Conservation (phyloP, 2,888 invertebrate species). For the Spisula subtruncata region DNA sequence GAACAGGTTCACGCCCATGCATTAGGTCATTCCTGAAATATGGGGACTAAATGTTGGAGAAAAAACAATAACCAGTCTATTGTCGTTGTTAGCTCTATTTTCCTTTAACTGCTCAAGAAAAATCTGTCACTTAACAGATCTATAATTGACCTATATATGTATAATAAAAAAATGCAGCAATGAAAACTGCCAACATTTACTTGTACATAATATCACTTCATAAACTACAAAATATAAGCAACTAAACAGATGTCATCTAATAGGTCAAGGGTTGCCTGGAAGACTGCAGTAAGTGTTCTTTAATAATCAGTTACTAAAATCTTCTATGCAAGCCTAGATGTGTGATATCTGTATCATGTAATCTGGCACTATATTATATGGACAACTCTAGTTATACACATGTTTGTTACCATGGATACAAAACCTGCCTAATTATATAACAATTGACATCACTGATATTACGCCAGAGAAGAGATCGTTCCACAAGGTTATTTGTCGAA, state of each 20-base stretch:
- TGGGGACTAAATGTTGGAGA: too few relatives aligned
- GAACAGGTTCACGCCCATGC: too few relatives aligned
- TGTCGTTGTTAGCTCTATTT: constrained; percentile 43
- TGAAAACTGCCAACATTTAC: constrained; percentile 21
- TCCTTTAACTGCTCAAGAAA: constrained; percentile 32
- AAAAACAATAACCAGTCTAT: neutral
- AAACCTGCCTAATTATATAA: too few relatives aligned
- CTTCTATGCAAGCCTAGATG: neutral
- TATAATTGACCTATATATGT: constrained; percentile 16
- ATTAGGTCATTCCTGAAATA: too few relatives aligned
- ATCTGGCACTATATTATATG: neutral
- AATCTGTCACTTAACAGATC: constrained; percentile 23
- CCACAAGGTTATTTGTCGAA: too few relatives aligned
- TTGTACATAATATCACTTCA: constrained; percentile 28
- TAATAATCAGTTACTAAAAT: too few relatives aligned
- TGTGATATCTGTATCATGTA: neutral
- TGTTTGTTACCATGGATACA: too few relatives aligned
- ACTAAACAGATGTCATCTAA: neutral
- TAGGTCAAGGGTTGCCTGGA: neutral
- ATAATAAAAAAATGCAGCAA: constrained; percentile 11
- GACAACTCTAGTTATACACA: too few relatives aligned
- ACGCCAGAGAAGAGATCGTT: too few relatives aligned
- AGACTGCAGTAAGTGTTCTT: too few relatives aligned
- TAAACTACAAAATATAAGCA: neutral
- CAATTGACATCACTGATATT: too few relatives aligned